Percentiles rank a stretch among this genome's conserved stretches.
These are phyloP conservation scores for Herminia tarsipennalis DNA, from an alignment of 2,888 invertebrate genomes.

Conservation along the genomic window DNA sequence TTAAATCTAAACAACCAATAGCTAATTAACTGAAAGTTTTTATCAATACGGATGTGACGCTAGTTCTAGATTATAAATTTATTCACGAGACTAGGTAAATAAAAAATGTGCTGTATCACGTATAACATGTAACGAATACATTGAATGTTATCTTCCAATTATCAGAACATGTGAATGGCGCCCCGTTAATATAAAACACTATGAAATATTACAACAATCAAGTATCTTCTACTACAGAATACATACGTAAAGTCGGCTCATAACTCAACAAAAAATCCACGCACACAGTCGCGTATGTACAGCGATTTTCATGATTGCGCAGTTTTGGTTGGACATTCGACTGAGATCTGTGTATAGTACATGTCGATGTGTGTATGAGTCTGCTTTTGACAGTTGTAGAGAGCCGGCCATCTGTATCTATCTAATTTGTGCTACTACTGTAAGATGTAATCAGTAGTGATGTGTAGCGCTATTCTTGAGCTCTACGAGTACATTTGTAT, in stretches of 20 bases:
- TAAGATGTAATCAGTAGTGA: conserved; percentile 52
- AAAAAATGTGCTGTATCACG: conserved; percentile 9
- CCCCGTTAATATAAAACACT: conserved; percentile 44
- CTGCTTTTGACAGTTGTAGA: no score
- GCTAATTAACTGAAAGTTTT: no score
- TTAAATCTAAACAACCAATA: no score
- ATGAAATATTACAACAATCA: conserved; percentile 31
- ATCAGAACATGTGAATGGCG: conserved; percentile 45
- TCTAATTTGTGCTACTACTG: conserved; percentile 44
- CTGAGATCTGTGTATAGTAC: no score
- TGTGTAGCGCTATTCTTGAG: conserved; percentile 46
- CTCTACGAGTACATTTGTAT: conserved; percentile 13
- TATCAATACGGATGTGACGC: no score
- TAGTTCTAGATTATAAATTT: no score
- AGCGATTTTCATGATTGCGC: no score
- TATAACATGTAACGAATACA: conserved; percentile 22
- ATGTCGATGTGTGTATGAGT: no score
- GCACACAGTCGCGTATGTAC: conserved; percentile 16
- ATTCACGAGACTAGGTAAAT: no score
- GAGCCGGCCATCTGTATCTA: no score
- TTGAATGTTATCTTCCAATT: conserved; percentile 39
- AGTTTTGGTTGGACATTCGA: no score
- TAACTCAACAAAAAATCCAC: conserved; percentile 14
- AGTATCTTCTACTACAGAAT: no score
- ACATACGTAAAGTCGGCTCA: background rate